Evolutionary conservation across 2,888 invertebrate genomes (phyloP), one percentile per base, ranked within the genome.

Genomic region (Dorcus hopei): DNA sequence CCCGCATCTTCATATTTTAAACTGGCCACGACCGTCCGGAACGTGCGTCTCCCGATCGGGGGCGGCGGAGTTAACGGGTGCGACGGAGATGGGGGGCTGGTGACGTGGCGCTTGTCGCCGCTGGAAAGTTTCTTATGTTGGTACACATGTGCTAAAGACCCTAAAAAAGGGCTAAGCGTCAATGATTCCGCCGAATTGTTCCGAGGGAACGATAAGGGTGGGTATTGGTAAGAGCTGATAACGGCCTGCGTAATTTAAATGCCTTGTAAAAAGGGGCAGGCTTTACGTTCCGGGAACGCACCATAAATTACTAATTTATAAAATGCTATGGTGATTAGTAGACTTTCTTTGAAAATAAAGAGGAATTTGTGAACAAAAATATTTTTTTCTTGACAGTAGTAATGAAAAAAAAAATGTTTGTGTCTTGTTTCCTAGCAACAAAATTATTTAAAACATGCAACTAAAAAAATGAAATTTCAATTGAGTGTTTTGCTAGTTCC

Each of bases 181-280:
- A 73, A 76, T 76, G 74, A 75, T 75, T 66, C 75, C 72, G 68
- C 72, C 72, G 75, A 74, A 75, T 74, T 72, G 74, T 73, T 70
- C 65, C 26, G 71, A 74, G 74, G 73, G 69, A 70, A 72, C 68
- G 70, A 72, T 70, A 72, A 71, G 73, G 73, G 64, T 69, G 71
- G 64, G 38, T 74, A 74, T 74, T 71, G 74, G 73, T 71, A 72
- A 74, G 70, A 70, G 72, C 70, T 72, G 74, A 74, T 74, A 73
- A 74, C 71, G 74, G 73, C 70, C 71, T 70, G 40, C 11, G 33
- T 23, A 33, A 33, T 33, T 33, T 14, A 23, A 11, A 19, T n/a
- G 48, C 48, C 19, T 19, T 11, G 42, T 14, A 42, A 42, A 42
- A 42, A 42, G 42, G 42, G 42, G 42, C 42, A 16, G 42, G 14